Percentiles rank a stretch among this genome's conserved stretches.
These are phyloP conservation scores for Brachionus rubens DNA, from an alignment of 1,140 invertebrate genomes.

Conservation along the genomic window DNA sequence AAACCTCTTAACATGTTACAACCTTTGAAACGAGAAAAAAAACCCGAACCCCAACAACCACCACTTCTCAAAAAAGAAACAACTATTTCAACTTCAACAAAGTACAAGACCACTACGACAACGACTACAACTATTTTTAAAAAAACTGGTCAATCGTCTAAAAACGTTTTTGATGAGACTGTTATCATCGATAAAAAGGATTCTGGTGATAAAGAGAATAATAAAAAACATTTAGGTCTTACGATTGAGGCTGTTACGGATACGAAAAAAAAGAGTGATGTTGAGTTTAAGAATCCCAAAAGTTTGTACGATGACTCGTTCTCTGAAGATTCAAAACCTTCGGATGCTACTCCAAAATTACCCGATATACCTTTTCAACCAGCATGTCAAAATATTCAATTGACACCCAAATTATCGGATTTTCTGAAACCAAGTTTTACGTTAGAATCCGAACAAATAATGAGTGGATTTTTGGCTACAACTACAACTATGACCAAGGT, in stretches of 20 bases:
- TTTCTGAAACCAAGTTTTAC: not conserved
- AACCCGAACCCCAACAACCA: not conserved
- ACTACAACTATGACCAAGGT: not conserved
- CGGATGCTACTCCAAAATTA: not conserved
- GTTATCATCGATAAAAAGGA: not conserved
- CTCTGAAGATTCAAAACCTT: not conserved
- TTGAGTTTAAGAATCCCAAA: not conserved
- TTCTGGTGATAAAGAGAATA: not conserved
- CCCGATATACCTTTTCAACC: not conserved
- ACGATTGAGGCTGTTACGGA: not conserved
- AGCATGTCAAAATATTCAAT: not conserved
- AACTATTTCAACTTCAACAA: not conserved
- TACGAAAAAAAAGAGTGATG: not conserved
- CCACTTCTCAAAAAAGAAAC: slow-evolving; percentile 23
- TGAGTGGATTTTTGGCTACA: not conserved
- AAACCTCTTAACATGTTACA: slow-evolving; percentile 37
- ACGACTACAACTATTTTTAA: slow-evolving; percentile 4
- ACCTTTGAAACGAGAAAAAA: not conserved
- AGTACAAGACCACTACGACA: slow-evolving; percentile 13
- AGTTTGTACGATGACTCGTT: slow-evolving; percentile 5
- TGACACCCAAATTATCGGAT: slow-evolving; percentile 16
- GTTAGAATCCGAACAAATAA: not conserved
- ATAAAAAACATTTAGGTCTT: not conserved
- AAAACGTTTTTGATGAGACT: not conserved
- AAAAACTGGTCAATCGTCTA: not conserved